Conservation (phyloP, 2,113 vertebrate genomes). For the Manacus vitellinus region DNA sequence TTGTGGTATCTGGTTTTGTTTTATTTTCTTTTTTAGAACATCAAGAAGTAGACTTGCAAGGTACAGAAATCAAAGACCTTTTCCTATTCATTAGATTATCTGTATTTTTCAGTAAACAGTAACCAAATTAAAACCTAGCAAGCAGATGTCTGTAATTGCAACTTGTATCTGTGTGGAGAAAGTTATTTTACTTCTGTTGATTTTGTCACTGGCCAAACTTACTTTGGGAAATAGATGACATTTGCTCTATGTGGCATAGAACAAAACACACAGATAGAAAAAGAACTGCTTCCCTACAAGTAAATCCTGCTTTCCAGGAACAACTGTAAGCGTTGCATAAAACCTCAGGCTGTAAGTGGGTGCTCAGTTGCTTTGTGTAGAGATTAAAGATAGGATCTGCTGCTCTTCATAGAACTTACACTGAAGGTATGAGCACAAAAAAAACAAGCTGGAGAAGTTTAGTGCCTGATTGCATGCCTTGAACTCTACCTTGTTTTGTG, state of each 20-base stretch:
- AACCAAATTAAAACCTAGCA: background rate
- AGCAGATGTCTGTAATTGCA: background rate
- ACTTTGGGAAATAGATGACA: background rate
- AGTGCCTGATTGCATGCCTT: constrained; percentile 11
- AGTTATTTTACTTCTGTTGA: background rate
- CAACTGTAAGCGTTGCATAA: background rate
- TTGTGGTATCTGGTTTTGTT: background rate
- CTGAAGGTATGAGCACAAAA: background rate
- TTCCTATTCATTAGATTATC: background rate
- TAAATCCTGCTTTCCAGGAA: background rate
- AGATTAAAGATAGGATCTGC: background rate
- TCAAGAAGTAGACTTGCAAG: background rate
- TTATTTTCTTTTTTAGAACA: background rate
- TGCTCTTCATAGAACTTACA: background rate
- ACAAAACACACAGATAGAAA: background rate
- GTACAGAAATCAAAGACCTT: background rate
- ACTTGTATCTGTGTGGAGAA: background rate
- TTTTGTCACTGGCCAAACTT: background rate
- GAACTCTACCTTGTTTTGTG: constrained; percentile 21
- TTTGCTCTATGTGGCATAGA: background rate
- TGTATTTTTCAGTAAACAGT: background rate
- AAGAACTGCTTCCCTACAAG: background rate
- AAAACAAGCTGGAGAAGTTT: background rate
- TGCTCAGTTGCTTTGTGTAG: background rate
- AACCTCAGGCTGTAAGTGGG: background rate